Evolutionary conservation across 2,113 vertebrate genomes (phyloP).

Genomic region (Genyomyrus donnyi): DNA sequence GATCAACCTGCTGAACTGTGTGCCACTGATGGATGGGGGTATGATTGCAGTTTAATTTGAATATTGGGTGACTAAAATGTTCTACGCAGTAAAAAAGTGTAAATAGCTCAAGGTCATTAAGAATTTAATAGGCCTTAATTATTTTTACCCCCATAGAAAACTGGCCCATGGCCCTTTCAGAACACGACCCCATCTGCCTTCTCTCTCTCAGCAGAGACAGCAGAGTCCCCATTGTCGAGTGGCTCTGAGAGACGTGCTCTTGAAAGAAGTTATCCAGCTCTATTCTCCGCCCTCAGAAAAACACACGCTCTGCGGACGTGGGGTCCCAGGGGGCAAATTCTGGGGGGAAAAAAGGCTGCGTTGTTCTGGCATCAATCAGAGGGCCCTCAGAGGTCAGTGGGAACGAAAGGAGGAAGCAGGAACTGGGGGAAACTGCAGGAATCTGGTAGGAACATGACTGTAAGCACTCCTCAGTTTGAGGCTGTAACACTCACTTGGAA

Average conservation of each 20-base stretch:
- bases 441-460: background rate
- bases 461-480: background rate
- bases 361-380: background rate
- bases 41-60: background rate
- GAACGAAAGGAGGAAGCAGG: background rate
- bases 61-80: background rate
- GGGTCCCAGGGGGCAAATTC: slow-evolving; percentile 30
- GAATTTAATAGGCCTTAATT: background rate
- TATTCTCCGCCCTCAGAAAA: slow-evolving; percentile 21
- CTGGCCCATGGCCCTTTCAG: background rate
- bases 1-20: background rate
- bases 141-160: background rate
- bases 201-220: slow-evolving; percentile 19
- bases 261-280: background rate
- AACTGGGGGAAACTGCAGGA: background rate
- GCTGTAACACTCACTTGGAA: background rate
- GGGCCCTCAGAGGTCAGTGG: background rate
- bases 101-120: background rate
- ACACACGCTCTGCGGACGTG: slow-evolving; percentile 24
- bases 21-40: background rate
- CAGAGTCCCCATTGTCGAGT: slow-evolving; percentile 26
- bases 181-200: background rate
- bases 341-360: background rate
- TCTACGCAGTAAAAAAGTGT: background rate
- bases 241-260: slow-evolving; percentile 36